These are phyloP conservation scores for Platycheirus rosarum DNA, from an alignment of 2,888 invertebrate species.

Conservation along the genomic window DNA sequence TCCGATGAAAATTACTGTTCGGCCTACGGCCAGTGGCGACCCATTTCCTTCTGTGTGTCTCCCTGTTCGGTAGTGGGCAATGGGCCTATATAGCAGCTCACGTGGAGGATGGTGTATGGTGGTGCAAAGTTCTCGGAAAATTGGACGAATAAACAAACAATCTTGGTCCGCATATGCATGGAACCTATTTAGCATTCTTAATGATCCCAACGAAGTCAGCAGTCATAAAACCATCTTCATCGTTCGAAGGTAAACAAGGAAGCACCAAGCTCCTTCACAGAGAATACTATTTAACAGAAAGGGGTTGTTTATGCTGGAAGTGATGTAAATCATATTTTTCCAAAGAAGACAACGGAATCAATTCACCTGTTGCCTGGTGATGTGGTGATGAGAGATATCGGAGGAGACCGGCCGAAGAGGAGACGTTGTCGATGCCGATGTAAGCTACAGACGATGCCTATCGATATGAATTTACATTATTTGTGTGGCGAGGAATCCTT, in stretches of 20 bases:
- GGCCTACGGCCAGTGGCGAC: conserved; percentile 37
- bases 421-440: background rate
- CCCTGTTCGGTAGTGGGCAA: no score
- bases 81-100: conserved; percentile 11
- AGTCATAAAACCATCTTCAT: conserved; percentile 28
- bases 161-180: conserved; percentile 13
- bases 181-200: conserved; percentile 72
- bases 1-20: conserved; percentile 49
- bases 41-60: conserved; percentile 51
- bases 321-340: conserved; percentile 67
- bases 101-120: conserved; percentile 30
- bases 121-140: conserved; percentile 63
- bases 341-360: conserved; percentile 30
- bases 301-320: conserved; percentile 51
- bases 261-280: conserved; percentile 30
- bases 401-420: background rate
- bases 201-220: conserved; percentile 35
- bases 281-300: no score
- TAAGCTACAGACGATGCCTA: conserved; percentile 35
- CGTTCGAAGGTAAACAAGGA: conserved; percentile 60
- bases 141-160: conserved; percentile 65
- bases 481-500: conserved; percentile 54
- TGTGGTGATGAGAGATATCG: conserved; percentile 6
- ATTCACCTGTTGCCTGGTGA: conserved; percentile 63
- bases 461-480: conserved; percentile 43